phyloP scores from a whole-genome alignment of 2,888 invertebrate species.

The Drosophila neoperkinsi region DNA sequence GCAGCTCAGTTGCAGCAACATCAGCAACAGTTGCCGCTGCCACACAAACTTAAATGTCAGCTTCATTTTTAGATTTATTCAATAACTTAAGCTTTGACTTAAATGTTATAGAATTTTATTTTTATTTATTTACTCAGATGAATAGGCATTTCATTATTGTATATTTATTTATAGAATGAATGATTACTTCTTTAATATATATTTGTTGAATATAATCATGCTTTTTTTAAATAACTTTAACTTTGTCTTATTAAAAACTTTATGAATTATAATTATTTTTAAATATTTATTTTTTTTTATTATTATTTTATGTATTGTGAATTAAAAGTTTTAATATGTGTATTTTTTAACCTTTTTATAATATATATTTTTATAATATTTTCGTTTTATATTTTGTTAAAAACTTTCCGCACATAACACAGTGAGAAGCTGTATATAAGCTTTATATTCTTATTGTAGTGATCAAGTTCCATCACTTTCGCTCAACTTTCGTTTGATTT shows the following conservation, averaged over 20 bases:
- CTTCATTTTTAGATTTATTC: constrained; percentile 23
- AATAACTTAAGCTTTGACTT: constrained; percentile 2
- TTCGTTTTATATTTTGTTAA: neutral
- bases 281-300: neutral
- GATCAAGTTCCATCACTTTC: constrained; percentile 15
- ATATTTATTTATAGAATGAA: neutral
- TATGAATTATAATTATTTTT: neutral
- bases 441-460: neutral
- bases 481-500: constrained; percentile 19
- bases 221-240: neutral
- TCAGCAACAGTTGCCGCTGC: constrained; percentile 22
- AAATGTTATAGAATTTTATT: neutral
- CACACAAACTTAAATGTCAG: constrained; percentile 10
- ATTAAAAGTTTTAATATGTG: neutral
- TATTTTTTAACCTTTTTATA: neutral
- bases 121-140: neutral
- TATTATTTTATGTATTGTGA: neutral
- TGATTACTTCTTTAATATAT: neutral
- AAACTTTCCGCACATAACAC: neutral
- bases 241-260: no score
- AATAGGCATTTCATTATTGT: neutral
- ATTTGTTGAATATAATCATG: neutral
- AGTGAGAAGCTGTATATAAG: neutral
- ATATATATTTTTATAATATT: neutral
- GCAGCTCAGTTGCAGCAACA: constrained; percentile 32